Evolutionary conservation across 2,797 vertebrate species (phyloP).

Genomic region (Megaceryle alcyon): DNA sequence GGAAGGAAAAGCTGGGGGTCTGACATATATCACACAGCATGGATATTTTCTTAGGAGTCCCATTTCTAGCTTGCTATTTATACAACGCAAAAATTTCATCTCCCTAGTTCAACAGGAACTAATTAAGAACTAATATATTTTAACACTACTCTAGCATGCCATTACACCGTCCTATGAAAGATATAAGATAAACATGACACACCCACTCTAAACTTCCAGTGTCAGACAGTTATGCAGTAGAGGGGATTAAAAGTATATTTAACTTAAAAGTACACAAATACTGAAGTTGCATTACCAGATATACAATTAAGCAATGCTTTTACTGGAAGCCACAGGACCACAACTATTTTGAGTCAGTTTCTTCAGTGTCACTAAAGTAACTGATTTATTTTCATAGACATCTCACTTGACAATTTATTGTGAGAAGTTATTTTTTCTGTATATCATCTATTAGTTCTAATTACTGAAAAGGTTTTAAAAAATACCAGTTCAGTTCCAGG

Average conservation of each 20-base stretch:
- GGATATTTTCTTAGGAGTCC: not conserved
- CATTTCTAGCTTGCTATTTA: not conserved
- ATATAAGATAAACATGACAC: not conserved
- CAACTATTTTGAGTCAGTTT: not conserved
- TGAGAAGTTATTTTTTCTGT: not conserved
- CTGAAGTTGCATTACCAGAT: not conserved
- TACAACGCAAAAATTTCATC: not conserved
- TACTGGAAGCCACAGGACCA: not conserved
- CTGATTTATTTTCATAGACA: not conserved
- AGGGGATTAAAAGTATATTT: not conserved
- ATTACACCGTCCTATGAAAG: not conserved
- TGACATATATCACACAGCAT: not conserved
- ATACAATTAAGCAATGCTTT: not conserved
- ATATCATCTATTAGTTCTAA: not conserved
- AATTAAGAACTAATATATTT: not conserved
- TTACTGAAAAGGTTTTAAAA: not conserved
- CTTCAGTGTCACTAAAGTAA: not conserved
- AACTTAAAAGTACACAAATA: not conserved
- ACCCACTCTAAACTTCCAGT: not conserved
- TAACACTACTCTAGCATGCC: not conserved
- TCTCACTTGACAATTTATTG: not conserved
- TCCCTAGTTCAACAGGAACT: not conserved
- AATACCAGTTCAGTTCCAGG: not conserved
- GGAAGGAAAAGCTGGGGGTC: not conserved
- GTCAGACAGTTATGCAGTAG: not conserved